Conservation (phyloP, 2,888 invertebrate species). For the Sussaba pulchella region DNA sequence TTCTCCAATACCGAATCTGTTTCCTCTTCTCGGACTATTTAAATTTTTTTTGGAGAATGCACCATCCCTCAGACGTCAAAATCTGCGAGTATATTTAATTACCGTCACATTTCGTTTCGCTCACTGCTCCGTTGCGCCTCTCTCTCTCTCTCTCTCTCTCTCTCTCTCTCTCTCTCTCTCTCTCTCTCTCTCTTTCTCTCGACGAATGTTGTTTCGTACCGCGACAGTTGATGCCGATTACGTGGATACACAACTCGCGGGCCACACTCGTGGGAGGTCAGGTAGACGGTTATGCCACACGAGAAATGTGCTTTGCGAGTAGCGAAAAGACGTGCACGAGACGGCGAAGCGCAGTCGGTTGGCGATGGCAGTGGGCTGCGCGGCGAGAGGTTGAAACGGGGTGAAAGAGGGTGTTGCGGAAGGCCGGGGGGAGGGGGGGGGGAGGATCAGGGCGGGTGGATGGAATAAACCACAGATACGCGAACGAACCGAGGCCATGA, state of each 20-base stretch:
- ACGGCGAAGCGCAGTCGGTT: background rate
- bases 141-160: background rate
- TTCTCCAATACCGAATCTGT: too few relatives aligned
- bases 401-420: slow-evolving; percentile 46
- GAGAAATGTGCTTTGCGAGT: slow-evolving; percentile 30
- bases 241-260: slow-evolving; percentile 20
- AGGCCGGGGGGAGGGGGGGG: too few relatives aligned
- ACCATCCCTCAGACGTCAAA: background rate
- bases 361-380: background rate
- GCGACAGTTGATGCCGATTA: background rate
- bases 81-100: background rate
- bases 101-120: too few relatives aligned
- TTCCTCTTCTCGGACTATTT: background rate
- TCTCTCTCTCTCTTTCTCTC: background rate
- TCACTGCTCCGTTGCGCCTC: background rate
- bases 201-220: slow-evolving; percentile 34
- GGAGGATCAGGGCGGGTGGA: slow-evolving; percentile 72
- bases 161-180: background rate
- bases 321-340: slow-evolving; percentile 40
- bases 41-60: background rate
- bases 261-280: slow-evolving; percentile 11
- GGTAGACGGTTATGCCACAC: slow-evolving; percentile 3
- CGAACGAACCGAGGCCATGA: slow-evolving; percentile 70
- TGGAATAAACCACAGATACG: slow-evolving; percentile 83
- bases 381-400: slow-evolving; percentile 3